Percentiles rank a stretch among this genome's conserved stretches.
Evolutionary conservation across 2,888 invertebrate genomes (phyloP).

Genomic region (Monochamus alternatus): DNA sequence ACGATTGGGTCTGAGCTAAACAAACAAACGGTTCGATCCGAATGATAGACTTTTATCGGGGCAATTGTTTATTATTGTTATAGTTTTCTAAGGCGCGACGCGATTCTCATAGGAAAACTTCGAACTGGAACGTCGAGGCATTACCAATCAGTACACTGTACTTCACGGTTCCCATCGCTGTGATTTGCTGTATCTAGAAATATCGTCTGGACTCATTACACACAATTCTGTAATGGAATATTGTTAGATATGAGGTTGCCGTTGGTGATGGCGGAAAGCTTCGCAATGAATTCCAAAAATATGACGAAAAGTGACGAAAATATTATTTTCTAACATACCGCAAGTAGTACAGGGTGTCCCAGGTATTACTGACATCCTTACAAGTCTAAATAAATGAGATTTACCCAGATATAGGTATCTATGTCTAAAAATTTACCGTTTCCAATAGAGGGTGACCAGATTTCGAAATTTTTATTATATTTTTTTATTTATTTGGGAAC

Average conservation of each 20-base stretch:
- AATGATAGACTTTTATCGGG: slow-evolving; percentile 34
- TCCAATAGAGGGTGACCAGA: too few relatives aligned
- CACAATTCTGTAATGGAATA: slow-evolving; percentile 9
- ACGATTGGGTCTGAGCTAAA: slow-evolving; percentile 22
- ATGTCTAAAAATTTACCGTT: too few relatives aligned
- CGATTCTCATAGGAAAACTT: slow-evolving; percentile 43
- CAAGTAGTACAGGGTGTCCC: too few relatives aligned
- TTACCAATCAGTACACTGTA: slow-evolving; percentile 39
- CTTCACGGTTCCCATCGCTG: slow-evolving; percentile 31
- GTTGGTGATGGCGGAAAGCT: not conserved
- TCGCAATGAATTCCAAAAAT: not conserved
- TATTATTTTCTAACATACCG: too few relatives aligned
- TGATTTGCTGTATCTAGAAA: slow-evolving; percentile 24
- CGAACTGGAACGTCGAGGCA: slow-evolving; percentile 38
- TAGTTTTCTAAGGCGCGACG: slow-evolving; percentile 29
- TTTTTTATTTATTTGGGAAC: too few relatives aligned
- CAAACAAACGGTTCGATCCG: slow-evolving; percentile 27
- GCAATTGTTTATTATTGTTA: slow-evolving; percentile 34
- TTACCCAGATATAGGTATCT: too few relatives aligned
- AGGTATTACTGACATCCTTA: too few relatives aligned
- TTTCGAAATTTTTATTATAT: too few relatives aligned
- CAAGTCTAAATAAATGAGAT: too few relatives aligned
- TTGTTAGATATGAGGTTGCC: not conserved
- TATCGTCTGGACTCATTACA: slow-evolving; percentile 25
- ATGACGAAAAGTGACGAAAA: too few relatives aligned